Evolutionary conservation across 2,888 invertebrate species (phyloP).

Genomic region (Omphaloscelis lunosa): DNA sequence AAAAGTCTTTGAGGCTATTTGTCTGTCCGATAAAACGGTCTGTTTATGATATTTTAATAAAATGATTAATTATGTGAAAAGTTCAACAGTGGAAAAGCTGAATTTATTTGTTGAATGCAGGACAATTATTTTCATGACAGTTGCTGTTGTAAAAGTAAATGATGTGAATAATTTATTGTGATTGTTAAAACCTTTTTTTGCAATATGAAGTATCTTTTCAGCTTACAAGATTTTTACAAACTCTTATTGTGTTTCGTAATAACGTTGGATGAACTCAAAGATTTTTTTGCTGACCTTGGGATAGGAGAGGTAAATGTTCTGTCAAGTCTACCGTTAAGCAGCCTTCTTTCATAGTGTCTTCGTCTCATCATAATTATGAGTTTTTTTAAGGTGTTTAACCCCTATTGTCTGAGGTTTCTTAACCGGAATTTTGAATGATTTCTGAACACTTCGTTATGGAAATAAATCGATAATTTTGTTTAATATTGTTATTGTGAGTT

Average conservation of each 20-base stretch:
- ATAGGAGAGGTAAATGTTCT: neutral
- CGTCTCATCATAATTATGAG: neutral
- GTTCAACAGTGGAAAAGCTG: conserved; percentile 30
- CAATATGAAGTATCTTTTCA: neutral
- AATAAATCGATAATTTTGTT: neutral
- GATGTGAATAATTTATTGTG: neutral
- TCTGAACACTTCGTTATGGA: neutral
- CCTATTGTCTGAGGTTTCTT: neutral
- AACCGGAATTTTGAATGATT: neutral
- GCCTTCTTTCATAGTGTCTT: neutral
- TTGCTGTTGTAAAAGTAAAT: neutral
- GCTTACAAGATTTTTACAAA: neutral
- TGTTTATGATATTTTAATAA: conserved; percentile 57
- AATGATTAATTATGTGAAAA: conserved; percentile 54
- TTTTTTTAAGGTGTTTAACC: neutral
- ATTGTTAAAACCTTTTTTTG: neutral
- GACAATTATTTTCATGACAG: conserved; percentile 25
- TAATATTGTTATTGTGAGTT: neutral
- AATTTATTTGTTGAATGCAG: conserved; percentile 38
- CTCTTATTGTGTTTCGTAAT: neutral
- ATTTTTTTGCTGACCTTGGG: neutral
- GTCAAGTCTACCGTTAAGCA: neutral
- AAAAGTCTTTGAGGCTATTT: conserved; percentile 44
- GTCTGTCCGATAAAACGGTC: conserved; percentile 43
- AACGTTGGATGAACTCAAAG: neutral